These are phyloP conservation scores for Pampusana beccarii DNA, from an alignment of 2,113 vertebrate species.

Conservation along the genomic window DNA sequence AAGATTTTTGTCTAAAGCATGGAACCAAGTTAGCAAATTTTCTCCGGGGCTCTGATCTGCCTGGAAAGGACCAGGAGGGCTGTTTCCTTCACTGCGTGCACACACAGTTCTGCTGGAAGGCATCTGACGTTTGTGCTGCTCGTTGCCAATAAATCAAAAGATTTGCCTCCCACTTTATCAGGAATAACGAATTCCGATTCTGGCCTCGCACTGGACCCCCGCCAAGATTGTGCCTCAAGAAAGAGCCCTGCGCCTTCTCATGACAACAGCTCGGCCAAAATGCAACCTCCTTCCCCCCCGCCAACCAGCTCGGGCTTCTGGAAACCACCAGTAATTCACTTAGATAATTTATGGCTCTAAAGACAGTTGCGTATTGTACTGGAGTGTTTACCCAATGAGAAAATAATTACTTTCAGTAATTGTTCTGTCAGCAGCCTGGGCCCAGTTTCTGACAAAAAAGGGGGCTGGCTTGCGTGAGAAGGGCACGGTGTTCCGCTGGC, in stretches of 20 bases:
- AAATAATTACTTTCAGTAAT: slow-evolving; percentile 3
- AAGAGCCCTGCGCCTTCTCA: not conserved
- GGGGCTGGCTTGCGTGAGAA: not conserved
- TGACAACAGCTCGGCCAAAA: not conserved
- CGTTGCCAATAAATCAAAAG: slow-evolving; percentile 40
- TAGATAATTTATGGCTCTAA: slow-evolving; percentile 38
- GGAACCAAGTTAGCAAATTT: not conserved
- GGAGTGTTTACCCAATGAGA: slow-evolving; percentile 8
- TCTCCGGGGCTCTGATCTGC: not conserved
- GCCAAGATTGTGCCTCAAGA: not conserved
- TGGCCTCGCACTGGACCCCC: not conserved
- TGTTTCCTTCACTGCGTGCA: not conserved
- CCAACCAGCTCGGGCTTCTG: not conserved
- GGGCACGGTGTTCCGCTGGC: not conserved
- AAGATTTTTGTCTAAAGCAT: not conserved
- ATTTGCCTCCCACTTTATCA: slow-evolving; percentile 12
- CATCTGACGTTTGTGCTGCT: slow-evolving; percentile 29
- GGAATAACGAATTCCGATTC: slow-evolving; percentile 8
- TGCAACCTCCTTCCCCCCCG: not conserved
- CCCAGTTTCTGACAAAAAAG: not conserved
- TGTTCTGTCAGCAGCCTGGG: not conserved
- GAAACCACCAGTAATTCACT: not conserved
- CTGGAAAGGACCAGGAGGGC: not conserved
- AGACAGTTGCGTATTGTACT: slow-evolving; percentile 38
- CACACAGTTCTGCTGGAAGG: not conserved